Evolutionary conservation across 2,888 invertebrate species (phyloP), one percentile per base, ranked within the genome.

Genomic region (Erebia palarica): DNA sequence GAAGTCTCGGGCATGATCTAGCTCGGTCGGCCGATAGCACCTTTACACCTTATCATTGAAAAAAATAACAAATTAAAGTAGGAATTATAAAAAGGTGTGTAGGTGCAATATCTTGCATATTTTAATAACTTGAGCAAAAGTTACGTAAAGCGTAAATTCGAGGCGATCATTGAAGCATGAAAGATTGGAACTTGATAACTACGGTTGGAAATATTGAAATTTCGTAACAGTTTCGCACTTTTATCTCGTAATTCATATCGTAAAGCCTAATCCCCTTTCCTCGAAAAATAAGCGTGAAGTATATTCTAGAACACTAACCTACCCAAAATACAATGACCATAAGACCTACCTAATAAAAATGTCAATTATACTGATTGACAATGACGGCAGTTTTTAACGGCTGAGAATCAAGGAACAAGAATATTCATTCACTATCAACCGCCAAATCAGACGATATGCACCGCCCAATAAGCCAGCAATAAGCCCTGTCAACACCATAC

Each of bases 111-210:
- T 14, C 7, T n/a, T 51, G 13, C 11, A 47, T 47, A 51, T 51
- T 66, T 66, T 21, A 49, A 59, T 49, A 67, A 67, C 58, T 58
- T 59, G 47, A 44, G 27, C 49, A 59, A 58, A 21, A 49, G 59
- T 67, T 67, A 59, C 49, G 67, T 67, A 67, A 67, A 66, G n/a
- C 59, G 49, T 47, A 63, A 63, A 21, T 49, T 44, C 10, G 42
- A 9, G 42, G n/a, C 11, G 14, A 21, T 21, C 67, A 49, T 49
- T 59, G 58, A 49, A 59, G 58, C 67, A 44, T 67, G 67, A 67
- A 67, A 27, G 59, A 67, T 67, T 67, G 47, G 58, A 67, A 67
- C 36, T 49, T 49, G 59, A 67, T 67, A 67, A 47, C 47, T 47
- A 11, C 44, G 67, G 44, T 65, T 57, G 42, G 65, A 59, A 67